Conservation (phyloP, 2,797 vertebrate species). For the Myoxocephalus aenaeus region DNA sequence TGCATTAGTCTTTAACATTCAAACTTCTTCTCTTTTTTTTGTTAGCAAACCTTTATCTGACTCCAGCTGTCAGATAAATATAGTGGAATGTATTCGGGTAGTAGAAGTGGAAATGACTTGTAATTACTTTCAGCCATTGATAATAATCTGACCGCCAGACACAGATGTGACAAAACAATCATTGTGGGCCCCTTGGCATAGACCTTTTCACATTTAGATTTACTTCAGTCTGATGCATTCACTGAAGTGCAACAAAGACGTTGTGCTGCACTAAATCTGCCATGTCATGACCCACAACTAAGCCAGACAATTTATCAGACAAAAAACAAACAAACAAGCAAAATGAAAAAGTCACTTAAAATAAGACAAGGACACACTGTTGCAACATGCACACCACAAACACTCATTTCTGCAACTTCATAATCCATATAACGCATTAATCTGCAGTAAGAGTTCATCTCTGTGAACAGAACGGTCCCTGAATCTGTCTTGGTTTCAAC, state of each 20-base stretch:
- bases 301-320: not conserved
- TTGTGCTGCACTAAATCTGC: constrained; percentile 51
- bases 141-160: constrained; percentile 21
- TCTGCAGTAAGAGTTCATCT: constrained; percentile 1
- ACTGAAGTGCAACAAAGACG: constrained; percentile 17
- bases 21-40: no score
- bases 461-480: constrained; percentile 9
- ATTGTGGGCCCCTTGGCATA: not conserved
- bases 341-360: not conserved
- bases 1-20: not conserved
- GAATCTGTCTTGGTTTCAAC: constrained; percentile 29
- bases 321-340: not conserved
- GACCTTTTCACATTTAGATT: constrained; percentile 56
- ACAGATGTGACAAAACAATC: constrained; percentile 25
- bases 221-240: constrained; percentile 38
- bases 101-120: not conserved
- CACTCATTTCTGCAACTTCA: not conserved
- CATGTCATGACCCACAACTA: constrained; percentile 27
- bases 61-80: not conserved
- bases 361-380: not conserved
- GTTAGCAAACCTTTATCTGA: not conserved
- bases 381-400: not conserved
- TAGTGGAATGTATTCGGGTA: not conserved
- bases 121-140: not conserved
- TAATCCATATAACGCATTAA: not conserved